These are phyloP conservation scores for Triops cancriformis DNA, from an alignment of 1,140 invertebrate species.

Conservation along the genomic window DNA sequence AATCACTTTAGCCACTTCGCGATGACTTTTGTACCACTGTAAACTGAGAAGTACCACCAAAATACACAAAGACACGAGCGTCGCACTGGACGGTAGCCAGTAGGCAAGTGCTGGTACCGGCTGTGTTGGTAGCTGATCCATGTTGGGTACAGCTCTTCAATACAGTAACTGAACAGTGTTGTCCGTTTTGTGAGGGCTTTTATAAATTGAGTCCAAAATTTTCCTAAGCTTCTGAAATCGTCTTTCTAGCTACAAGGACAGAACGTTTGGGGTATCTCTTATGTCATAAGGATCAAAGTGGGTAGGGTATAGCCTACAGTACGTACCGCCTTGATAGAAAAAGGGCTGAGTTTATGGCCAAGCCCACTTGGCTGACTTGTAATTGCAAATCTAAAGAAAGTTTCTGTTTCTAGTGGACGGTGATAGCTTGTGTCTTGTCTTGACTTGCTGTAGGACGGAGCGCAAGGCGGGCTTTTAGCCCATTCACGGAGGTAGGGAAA, in stretches of 20 bases:
- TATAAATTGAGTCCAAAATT: background rate
- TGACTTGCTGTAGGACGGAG: too few relatives aligned
- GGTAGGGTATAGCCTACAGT: background rate
- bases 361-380: too few relatives aligned
- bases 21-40: background rate
- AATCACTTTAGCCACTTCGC: background rate
- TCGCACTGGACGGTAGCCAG: slow-evolving; percentile 1
- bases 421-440: too few relatives aligned
- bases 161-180: background rate
- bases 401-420: too few relatives aligned
- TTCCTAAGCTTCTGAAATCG: background rate
- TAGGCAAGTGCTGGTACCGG: background rate
- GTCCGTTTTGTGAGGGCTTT: background rate
- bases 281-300: background rate
- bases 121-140: background rate
- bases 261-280: background rate
- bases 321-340: too few relatives aligned
- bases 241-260: background rate
- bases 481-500: too few relatives aligned
- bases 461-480: too few relatives aligned
- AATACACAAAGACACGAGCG: background rate
- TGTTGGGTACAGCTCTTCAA: background rate
- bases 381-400: too few relatives aligned
- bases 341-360: too few relatives aligned
- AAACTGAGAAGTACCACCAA: background rate